Percentiles rank a stretch among this genome's conserved stretches.
These are phyloP conservation scores for Dermochelys coriacea DNA, from an alignment of 2,797 vertebrate genomes.

Conservation along the genomic window DNA sequence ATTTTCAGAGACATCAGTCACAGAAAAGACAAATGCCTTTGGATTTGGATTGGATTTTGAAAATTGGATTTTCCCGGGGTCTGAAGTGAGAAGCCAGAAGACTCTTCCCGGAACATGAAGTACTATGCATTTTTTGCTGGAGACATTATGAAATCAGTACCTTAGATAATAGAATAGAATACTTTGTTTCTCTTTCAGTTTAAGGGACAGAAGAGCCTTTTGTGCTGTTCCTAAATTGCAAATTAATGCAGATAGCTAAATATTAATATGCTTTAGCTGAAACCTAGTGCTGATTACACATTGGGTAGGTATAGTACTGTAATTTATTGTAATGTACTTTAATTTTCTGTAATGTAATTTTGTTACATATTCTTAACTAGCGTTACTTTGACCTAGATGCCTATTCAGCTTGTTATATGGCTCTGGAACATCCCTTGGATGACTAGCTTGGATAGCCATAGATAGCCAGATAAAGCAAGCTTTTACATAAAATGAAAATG, in stretches of 20 bases:
- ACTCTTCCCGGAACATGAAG: background rate
- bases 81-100: background rate
- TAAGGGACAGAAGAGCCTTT: background rate
- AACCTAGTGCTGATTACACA: background rate
- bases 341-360: background rate
- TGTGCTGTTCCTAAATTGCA: background rate
- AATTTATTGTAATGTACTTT: background rate
- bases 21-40: background rate
- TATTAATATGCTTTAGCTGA: background rate
- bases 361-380: background rate
- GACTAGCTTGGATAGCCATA: background rate
- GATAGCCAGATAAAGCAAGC: background rate
- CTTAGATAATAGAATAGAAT: rapidly evolving
- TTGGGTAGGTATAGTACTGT: background rate
- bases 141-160: background rate
- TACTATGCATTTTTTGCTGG: background rate
- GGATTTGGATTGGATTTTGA: background rate
- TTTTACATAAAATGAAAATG: background rate
- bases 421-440: background rate
- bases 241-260: background rate
- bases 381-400: background rate
- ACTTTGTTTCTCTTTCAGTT: background rate
- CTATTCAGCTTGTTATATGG: background rate
- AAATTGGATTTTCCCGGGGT: background rate
- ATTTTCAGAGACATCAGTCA: background rate